Conservation (phyloP, 2,888 invertebrate genomes). For the Ichneumoninae sp. region DNA sequence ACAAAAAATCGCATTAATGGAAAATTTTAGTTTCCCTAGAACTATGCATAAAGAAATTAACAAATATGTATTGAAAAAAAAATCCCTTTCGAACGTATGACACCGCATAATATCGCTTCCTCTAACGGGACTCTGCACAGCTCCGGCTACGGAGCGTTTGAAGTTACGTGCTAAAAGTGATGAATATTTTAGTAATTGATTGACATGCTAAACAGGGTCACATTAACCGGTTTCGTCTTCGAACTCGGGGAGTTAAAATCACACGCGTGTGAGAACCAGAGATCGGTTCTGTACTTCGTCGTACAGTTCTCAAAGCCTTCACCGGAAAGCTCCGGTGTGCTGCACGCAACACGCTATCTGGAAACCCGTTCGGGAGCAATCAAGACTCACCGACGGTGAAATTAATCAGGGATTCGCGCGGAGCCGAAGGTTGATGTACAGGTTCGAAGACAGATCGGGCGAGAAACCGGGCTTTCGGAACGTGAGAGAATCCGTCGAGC, state of each 20-base stretch:
- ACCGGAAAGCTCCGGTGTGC: neutral
- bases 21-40: neutral
- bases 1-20: neutral
- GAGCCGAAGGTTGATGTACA: neutral
- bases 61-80: too few relatives aligned
- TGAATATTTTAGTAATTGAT: neutral
- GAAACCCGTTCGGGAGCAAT: constrained; percentile 41
- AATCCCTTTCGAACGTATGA: too few relatives aligned
- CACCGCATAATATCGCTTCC: too few relatives aligned
- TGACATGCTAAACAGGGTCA: neutral
- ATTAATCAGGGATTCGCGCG: constrained; percentile 53
- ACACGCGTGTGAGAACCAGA: neutral
- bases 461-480: constrained; percentile 5
- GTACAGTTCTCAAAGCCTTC: neutral
- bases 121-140: neutral
- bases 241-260: neutral
- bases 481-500: constrained; percentile 28
- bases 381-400: constrained; percentile 46
- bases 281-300: neutral
- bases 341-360: neutral
- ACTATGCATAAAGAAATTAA: neutral
- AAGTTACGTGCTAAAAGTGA: neutral
- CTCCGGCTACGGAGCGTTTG: neutral
- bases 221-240: neutral
- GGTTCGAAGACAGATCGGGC: neutral